These are phyloP conservation scores for Climacteris rufus DNA, from an alignment of 2,113 vertebrate genomes.

Conservation along the genomic window DNA sequence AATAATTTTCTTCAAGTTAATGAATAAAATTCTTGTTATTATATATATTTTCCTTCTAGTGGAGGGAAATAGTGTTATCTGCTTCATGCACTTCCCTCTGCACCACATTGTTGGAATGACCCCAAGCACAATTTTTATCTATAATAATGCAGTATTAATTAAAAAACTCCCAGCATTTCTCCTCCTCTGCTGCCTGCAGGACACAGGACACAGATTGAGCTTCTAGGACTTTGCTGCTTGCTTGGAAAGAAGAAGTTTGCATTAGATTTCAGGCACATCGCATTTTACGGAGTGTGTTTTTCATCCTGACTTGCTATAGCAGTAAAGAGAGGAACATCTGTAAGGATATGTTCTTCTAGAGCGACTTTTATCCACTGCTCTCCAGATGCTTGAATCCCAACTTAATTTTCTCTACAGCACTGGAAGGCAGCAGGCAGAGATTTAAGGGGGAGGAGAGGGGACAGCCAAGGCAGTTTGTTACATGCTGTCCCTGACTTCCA, in stretches of 20 bases:
- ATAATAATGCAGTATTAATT: not conserved
- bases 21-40: not conserved
- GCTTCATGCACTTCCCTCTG: not conserved
- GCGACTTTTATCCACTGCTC: not conserved
- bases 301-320: not conserved
- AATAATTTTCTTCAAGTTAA: slow-evolving; percentile 24
- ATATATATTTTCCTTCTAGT: not conserved
- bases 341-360: not conserved
- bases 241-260: not conserved
- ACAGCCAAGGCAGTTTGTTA: not conserved
- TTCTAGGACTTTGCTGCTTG: not conserved
- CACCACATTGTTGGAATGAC: not conserved
- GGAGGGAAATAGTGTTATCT: slow-evolving; percentile 16
- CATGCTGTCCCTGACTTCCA: not conserved
- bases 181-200: not conserved
- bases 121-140: slow-evolving; percentile 9
- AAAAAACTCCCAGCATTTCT: not conserved
- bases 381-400: not conserved
- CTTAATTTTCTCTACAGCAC: not conserved
- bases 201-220: not conserved
- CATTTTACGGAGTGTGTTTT: not conserved
- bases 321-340: not conserved
- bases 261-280: not conserved
- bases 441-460: not conserved
- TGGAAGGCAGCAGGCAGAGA: not conserved